These are phyloP conservation scores for Drosophila fulvimacula DNA, from an alignment of 2,888 invertebrate species.

Conservation along the genomic window DNA sequence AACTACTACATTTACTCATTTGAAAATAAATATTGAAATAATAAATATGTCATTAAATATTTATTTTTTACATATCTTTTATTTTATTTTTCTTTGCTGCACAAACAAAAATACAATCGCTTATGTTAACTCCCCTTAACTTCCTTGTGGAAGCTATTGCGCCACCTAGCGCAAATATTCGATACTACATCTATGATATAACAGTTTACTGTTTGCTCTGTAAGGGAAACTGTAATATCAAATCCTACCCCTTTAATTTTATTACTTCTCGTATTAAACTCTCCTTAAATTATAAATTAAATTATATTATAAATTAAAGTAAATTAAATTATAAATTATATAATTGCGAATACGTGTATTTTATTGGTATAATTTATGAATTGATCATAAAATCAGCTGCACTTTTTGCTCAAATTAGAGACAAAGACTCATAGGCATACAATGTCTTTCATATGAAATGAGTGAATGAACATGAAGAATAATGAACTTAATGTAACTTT, in stretches of 20 bases:
- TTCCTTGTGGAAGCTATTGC: constrained; percentile 3
- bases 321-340: no score
- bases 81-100: no score
- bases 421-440: not conserved
- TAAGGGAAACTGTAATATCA: not conserved
- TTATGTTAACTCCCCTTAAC: not conserved
- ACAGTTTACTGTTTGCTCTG: constrained; percentile 15
- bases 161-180: constrained; percentile 24
- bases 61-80: not conserved
- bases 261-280: not conserved
- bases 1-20: no score
- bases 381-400: constrained; percentile 15
- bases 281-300: not conserved
- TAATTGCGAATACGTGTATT: not conserved
- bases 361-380: not conserved
- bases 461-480: not conserved
- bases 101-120: not conserved
- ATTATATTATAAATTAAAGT: no score
- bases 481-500: not conserved
- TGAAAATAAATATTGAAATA: not conserved
- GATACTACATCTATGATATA: constrained; percentile 19
- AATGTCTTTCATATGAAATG: not conserved
- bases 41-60: not conserved
- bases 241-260: not conserved
- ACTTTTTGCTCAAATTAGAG: not conserved